These are phyloP conservation scores for Campodea augens DNA, from an alignment of 1,140 invertebrate genomes.

Conservation along the genomic window DNA sequence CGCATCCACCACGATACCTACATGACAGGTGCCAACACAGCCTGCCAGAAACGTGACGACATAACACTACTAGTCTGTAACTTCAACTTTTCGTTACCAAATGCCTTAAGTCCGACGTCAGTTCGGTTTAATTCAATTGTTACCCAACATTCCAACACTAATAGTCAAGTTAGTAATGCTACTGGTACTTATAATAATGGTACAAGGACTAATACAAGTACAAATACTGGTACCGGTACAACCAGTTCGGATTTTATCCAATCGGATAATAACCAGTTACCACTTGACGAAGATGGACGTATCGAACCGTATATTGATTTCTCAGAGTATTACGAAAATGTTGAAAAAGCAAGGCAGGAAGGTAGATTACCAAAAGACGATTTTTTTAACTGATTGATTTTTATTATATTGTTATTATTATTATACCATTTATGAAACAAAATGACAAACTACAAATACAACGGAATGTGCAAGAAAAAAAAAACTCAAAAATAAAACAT, in stretches of 20 bases:
- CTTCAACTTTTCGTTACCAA: constrained; percentile 59
- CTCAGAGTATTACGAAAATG: constrained; percentile 25
- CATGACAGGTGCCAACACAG: constrained; percentile 30
- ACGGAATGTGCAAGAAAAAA: too few species aligned
- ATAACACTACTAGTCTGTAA: constrained; percentile 71
- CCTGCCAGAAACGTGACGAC: constrained; percentile 41
- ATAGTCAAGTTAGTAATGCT: too few species aligned
- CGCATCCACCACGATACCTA: constrained; percentile 63
- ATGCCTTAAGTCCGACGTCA: too few species aligned
- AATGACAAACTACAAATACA: too few species aligned
- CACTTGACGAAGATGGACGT: constrained; percentile 28
- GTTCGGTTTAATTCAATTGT: too few species aligned
- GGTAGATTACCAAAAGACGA: not conserved
- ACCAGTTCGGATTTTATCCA: constrained; percentile 14
- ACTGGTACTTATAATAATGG: constrained; percentile 7
- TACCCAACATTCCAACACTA: too few species aligned
- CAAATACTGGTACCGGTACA: constrained; percentile 9
- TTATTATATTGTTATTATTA: too few species aligned
- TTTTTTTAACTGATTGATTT: too few species aligned
- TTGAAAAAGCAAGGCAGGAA: constrained; percentile 11
- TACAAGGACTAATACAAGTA: constrained; percentile 4
- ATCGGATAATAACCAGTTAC: constrained; percentile 18
- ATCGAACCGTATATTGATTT: constrained; percentile 32
- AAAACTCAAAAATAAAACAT: too few species aligned
- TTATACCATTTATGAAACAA: too few species aligned